A percentile compares a stretch with the other conserved stretches of the same genome.
Evolutionary conservation across 2,797 vertebrate species (phyloP).

Genomic region (Triplophysa yarkandensis): DNA sequence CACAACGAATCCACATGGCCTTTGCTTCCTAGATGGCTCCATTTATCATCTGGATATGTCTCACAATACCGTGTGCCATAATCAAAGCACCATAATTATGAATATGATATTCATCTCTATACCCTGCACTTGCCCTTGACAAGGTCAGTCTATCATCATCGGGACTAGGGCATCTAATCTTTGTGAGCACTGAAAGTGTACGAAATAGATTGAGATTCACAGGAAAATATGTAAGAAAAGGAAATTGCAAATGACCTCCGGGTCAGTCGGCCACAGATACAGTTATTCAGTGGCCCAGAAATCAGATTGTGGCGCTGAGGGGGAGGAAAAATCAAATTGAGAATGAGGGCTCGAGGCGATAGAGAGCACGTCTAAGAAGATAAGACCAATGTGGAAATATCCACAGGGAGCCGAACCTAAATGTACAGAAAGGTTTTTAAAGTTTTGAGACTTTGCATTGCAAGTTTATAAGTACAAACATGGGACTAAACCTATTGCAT

Average conservation of each 20-base stretch:
- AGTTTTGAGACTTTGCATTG: slow-evolving; percentile 38
- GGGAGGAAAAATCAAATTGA: slow-evolving; percentile 56
- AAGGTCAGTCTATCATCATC: slow-evolving; percentile 56
- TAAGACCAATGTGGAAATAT: slow-evolving; percentile 49
- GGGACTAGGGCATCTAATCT: slow-evolving; percentile 52
- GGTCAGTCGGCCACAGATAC: slow-evolving; percentile 60
- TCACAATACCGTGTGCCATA: slow-evolving; percentile 48
- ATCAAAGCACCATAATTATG: slow-evolving; percentile 51
- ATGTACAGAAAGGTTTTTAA: slow-evolving; percentile 28
- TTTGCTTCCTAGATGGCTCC: slow-evolving; percentile 40
- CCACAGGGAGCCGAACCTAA: slow-evolving; percentile 44
- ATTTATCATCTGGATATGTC: slow-evolving; percentile 45
- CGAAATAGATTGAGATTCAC: slow-evolving; percentile 58
- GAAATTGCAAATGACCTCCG: slow-evolving; percentile 60
- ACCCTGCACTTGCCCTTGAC: slow-evolving; percentile 44
- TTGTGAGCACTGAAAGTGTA: slow-evolving; percentile 39
- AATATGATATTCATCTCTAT: slow-evolving; percentile 52
- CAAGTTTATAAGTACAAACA: slow-evolving; percentile 26
- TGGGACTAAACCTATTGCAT: background rate
- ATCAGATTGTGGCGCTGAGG: slow-evolving; percentile 58
- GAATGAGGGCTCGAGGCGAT: slow-evolving; percentile 50
- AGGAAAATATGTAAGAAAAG: slow-evolving; percentile 52
- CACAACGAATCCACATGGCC: slow-evolving; percentile 43
- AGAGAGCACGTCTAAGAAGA: slow-evolving; percentile 49
- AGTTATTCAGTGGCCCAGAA: slow-evolving; percentile 60